phyloP scores from a whole-genome alignment of 2,888 invertebrate genomes.

The Drosophila formosana region DNA sequence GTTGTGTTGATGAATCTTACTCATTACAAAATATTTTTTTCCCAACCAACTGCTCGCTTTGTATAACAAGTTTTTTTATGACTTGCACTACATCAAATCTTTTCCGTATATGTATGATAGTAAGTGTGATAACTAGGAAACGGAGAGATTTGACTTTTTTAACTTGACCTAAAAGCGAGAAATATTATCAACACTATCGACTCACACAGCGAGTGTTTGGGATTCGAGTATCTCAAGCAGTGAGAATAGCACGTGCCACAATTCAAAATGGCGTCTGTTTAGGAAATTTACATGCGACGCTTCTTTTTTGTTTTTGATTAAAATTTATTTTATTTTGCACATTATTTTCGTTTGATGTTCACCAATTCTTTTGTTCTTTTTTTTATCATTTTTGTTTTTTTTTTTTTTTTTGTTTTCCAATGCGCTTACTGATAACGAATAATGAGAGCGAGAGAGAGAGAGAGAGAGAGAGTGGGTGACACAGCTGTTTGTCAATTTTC shows the following conservation, averaged over 20 bases:
- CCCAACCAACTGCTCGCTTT: too few species aligned
- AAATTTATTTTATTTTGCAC: slow-evolving; percentile 34
- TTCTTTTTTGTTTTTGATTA: slow-evolving; percentile 43
- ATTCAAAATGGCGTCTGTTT: slow-evolving; percentile 48
- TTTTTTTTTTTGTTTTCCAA: slow-evolving; percentile 6
- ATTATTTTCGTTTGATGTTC: slow-evolving; percentile 22
- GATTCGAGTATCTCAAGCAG: slow-evolving; percentile 13
- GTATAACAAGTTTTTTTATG: too few species aligned
- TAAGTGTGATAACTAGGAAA: neutral
- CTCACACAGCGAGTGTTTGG: slow-evolving; percentile 21
- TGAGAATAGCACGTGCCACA: slow-evolving; percentile 47
- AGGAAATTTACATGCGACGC: slow-evolving; percentile 27
- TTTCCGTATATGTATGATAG: neutral
- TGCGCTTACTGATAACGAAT: slow-evolving; percentile 24
- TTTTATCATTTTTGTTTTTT: slow-evolving; percentile 26
- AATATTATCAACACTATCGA: slow-evolving; percentile 7
- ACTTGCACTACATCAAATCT: neutral
- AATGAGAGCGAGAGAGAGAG: slow-evolving; percentile 17
- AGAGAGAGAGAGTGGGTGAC: slow-evolving; percentile 19
- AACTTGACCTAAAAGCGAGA: neutral
- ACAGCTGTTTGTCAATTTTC: slow-evolving; percentile 74
- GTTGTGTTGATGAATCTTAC: too few species aligned
- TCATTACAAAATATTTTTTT: neutral
- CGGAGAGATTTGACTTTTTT: neutral
- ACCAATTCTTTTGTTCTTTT: slow-evolving; percentile 22